A percentile compares a stretch with the other conserved stretches of the same genome.
These are phyloP conservation scores for Tupiocoris notatus DNA, from an alignment of 2,888 invertebrate genomes.

Conservation along the genomic window DNA sequence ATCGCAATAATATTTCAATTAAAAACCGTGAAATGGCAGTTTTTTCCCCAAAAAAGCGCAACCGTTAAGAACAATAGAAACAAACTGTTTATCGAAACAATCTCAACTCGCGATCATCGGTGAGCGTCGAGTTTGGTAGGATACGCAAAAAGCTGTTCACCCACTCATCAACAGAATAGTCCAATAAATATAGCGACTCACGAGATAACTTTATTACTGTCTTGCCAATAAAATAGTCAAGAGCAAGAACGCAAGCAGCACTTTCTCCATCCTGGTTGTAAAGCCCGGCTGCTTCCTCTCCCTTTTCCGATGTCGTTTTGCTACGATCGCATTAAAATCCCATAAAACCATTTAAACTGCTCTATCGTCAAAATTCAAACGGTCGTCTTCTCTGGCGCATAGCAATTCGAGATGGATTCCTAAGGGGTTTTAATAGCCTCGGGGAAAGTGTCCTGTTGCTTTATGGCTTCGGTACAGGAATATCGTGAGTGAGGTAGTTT, in stretches of 20 bases:
- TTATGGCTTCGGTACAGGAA: not conserved
- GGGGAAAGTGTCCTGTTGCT: not conserved
- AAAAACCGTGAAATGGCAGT: too few species aligned
- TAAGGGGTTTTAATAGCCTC: not conserved
- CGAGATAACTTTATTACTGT: not conserved
- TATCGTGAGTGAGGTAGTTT: not conserved
- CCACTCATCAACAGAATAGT: not conserved
- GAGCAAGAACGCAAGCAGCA: not conserved
- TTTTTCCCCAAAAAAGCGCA: too few species aligned
- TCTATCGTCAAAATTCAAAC: slow-evolving; percentile 3
- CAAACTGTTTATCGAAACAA: too few species aligned
- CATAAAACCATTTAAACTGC: not conserved
- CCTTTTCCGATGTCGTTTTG: not conserved
- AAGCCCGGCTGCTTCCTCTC: not conserved
- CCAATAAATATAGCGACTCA: not conserved
- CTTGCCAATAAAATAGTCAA: not conserved
- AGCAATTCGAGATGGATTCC: not conserved
- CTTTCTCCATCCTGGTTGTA: not conserved
- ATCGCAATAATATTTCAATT: too few species aligned
- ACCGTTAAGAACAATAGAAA: too few species aligned
- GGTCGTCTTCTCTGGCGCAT: not conserved
- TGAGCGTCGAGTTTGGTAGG: not conserved
- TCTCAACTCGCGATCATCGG: not conserved
- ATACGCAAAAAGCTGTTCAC: not conserved
- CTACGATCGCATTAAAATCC: not conserved